A percentile compares a stretch with the other conserved stretches of the same genome.
Evolutionary conservation across 2,113 vertebrate species (phyloP).

Genomic region (Amblyopsis rosae): DNA sequence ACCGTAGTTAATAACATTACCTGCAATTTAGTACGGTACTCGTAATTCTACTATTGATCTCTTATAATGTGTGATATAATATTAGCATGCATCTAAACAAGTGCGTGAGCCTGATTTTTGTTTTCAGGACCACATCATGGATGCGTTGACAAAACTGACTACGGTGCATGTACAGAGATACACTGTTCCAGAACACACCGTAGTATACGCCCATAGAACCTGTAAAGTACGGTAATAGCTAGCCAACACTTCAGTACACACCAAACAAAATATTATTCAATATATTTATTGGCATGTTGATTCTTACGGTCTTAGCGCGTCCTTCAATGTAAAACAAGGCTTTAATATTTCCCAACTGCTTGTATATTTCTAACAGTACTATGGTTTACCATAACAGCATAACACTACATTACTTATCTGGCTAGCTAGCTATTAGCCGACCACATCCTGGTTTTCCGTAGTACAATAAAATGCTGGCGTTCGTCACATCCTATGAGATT

Average conservation of each 20-base stretch:
- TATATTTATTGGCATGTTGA: background rate
- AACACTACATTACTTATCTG: background rate
- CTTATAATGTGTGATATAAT: too few relatives aligned
- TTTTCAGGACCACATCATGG: background rate
- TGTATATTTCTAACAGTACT: too few relatives aligned
- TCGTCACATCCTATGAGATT: constrained; percentile 7
- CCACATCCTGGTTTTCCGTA: constrained; percentile 31
- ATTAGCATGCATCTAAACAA: too few relatives aligned
- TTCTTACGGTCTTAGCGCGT: background rate
- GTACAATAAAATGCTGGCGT: background rate
- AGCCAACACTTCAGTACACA: background rate
- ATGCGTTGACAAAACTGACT: background rate
- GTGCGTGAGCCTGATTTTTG: too few relatives aligned
- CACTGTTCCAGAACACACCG: too few relatives aligned
- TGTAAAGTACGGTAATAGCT: constrained; percentile 1
- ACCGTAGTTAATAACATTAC: too few relatives aligned
- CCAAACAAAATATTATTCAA: background rate
- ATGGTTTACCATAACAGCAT: background rate
- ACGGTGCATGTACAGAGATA: background rate
- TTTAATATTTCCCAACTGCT: too few relatives aligned
- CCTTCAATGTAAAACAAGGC: background rate
- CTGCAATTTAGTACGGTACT: too few relatives aligned
- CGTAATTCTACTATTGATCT: too few relatives aligned
- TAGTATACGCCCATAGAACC: background rate
- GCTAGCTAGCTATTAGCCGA: background rate